phyloP scores from a whole-genome alignment of 2,797 vertebrate genomes.

The Agapornis canus region DNA sequence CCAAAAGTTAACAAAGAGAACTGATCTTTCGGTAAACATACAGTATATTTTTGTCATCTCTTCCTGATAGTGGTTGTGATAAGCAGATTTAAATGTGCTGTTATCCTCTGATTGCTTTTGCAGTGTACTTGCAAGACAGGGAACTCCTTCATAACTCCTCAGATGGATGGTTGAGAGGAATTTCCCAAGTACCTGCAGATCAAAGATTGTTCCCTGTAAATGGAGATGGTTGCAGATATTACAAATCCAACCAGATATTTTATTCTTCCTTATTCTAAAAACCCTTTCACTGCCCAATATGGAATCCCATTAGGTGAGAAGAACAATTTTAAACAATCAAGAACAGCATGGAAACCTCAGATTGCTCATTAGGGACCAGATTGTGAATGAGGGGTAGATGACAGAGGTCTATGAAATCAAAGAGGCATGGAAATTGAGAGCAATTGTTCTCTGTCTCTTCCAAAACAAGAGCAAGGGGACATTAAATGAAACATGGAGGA shows the following conservation, averaged over 20 bases:
- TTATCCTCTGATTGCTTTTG: conserved; percentile 67
- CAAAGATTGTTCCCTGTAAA: conserved; percentile 47
- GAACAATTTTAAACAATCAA: conserved; percentile 30
- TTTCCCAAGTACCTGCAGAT: conserved; percentile 18
- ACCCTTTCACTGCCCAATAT: background rate
- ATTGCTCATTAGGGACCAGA: background rate
- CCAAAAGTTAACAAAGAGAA: conserved; percentile 72
- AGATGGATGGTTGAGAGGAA: conserved; percentile 51
- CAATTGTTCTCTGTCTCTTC: conserved; percentile 46
- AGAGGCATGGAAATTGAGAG: conserved; percentile 13
- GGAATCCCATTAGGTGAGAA: background rate
- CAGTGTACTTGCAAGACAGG: conserved; percentile 37
- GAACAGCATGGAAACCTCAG: background rate
- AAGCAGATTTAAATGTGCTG: conserved; percentile 69
- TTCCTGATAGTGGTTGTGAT: conserved; percentile 79
- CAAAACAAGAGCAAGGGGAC: conserved; percentile 46
- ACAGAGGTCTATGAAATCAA: conserved; percentile 36
- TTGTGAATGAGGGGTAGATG: conserved; percentile 3
- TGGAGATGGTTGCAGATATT: conserved; percentile 15
- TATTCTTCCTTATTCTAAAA: conserved; percentile 26
- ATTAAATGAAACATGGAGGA: conserved; percentile 27
- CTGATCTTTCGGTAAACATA: conserved; percentile 73
- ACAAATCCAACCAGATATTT: conserved; percentile 34
- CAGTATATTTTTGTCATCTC: conserved; percentile 77
- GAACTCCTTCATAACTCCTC: conserved; percentile 46